These are phyloP conservation scores for Epirrhoe alternata DNA, from an alignment of 2,888 invertebrate genomes.

Conservation along the genomic window DNA sequence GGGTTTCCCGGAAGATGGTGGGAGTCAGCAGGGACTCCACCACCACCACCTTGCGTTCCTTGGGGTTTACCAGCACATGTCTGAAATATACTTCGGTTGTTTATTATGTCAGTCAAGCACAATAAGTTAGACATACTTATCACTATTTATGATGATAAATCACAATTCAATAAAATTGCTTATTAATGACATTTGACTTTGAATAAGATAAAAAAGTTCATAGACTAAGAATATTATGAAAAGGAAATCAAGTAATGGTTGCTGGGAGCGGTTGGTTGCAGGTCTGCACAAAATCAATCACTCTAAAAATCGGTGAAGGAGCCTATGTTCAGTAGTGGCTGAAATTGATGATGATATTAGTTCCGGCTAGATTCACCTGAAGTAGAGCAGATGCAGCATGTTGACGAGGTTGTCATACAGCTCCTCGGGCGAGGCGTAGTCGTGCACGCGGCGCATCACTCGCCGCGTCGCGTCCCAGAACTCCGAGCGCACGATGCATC, in stretches of 20 bases:
- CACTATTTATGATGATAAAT: too few relatives aligned
- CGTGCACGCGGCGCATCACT: constrained; percentile 85
- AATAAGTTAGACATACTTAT: too few relatives aligned
- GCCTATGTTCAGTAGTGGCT: too few relatives aligned
- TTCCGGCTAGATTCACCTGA: constrained; percentile 86
- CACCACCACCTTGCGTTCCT: constrained; percentile 95
- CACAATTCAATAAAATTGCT: too few relatives aligned
- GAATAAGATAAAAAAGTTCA: too few relatives aligned
- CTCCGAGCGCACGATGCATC: constrained; percentile 93
- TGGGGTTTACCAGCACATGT: constrained; percentile 95
- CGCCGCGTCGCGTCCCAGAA: constrained; percentile 88
- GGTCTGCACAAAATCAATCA: too few relatives aligned
- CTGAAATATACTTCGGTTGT: neutral
- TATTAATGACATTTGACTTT: too few relatives aligned
- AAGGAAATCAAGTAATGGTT: too few relatives aligned
- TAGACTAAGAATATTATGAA: too few relatives aligned
- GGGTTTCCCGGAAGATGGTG: constrained; percentile 93
- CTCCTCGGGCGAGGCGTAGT: constrained; percentile 87
- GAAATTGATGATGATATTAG: too few relatives aligned
- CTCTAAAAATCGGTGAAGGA: too few relatives aligned
- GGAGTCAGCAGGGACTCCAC: constrained; percentile 95
- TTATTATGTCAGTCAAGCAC: neutral
- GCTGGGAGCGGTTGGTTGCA: too few relatives aligned
- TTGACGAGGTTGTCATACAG: constrained; percentile 94
- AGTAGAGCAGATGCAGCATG: constrained; percentile 94